Evolutionary conservation across 2,888 invertebrate species (phyloP).

Genomic region (Leucophenga montana): DNA sequence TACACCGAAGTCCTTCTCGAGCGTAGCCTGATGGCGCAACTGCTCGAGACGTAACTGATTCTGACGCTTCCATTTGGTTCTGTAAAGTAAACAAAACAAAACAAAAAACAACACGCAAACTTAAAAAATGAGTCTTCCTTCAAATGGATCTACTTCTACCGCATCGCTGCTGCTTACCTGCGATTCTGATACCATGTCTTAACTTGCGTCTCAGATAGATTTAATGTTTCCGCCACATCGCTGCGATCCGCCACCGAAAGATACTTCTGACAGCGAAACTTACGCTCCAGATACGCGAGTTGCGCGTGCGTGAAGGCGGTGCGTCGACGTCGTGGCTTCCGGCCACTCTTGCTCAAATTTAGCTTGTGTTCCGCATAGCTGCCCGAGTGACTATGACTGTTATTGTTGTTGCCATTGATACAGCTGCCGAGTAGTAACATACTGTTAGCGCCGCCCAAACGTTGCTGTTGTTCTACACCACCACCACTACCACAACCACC

Average conservation of each 20-base stretch:
- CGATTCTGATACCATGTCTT: constrained; percentile 88
- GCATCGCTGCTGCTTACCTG: constrained; percentile 57
- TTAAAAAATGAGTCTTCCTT: no score
- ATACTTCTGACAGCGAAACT: constrained; percentile 94
- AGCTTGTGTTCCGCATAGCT: constrained; percentile 66
- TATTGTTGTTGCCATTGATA: constrained; percentile 19
- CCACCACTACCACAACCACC: no score
- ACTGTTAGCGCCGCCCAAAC: constrained; percentile 26
- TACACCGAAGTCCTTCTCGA: constrained; percentile 79
- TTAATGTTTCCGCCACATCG: constrained; percentile 92
- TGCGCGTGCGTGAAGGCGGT: constrained; percentile 97
- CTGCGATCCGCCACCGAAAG: constrained; percentile 93
- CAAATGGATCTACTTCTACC: not conserved
- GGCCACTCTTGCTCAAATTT: constrained; percentile 75
- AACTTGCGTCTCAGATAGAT: constrained; percentile 93
- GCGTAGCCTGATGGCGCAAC: constrained; percentile 86
- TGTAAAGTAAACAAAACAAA: constrained; percentile 65
- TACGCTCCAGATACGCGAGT: constrained; percentile 90
- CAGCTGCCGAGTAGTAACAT: constrained; percentile 50
- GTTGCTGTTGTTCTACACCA: not conserved
- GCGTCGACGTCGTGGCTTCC: constrained; percentile 87
- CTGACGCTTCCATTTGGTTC: constrained; percentile 92
- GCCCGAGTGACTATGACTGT: constrained; percentile 35
- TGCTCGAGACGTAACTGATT: constrained; percentile 91
- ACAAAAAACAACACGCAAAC: not conserved